A percentile compares a stretch with the other conserved stretches of the same genome.
These are phyloP conservation scores for Choreutis nemorana DNA, from an alignment of 2,888 invertebrate genomes.

Conservation along the genomic window DNA sequence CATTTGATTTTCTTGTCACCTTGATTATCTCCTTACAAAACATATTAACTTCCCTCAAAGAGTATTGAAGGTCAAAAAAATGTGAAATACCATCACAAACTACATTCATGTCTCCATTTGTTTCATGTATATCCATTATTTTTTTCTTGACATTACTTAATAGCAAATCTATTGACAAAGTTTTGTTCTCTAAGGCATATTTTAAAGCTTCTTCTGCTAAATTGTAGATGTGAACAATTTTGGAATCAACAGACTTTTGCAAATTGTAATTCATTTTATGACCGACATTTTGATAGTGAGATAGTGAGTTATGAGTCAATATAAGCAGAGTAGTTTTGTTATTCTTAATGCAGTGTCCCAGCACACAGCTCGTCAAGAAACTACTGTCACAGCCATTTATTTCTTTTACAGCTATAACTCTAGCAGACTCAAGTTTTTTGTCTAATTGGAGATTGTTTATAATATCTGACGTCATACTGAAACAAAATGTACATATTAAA, in stretches of 20 bases:
- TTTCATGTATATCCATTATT: conserved; percentile 39
- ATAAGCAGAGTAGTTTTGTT: conserved; percentile 69
- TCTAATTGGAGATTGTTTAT: conserved; percentile 72
- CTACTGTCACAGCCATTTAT: conserved; percentile 75
- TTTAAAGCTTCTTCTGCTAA: conserved; percentile 29
- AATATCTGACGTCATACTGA: conserved; percentile 70
- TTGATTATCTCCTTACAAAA: conserved; percentile 56
- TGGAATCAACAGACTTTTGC: conserved; percentile 43
- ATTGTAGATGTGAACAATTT: conserved; percentile 33
- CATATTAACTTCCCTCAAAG: conserved; percentile 51
- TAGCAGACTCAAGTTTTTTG: conserved; percentile 54
- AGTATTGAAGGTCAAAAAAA: conserved; percentile 70
- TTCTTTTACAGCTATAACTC: conserved; percentile 73
- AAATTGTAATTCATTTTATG: conserved; percentile 78
- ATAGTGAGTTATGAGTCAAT: conserved; percentile 73
- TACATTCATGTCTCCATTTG: conserved; percentile 54
- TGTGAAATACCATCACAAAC: conserved; percentile 79
- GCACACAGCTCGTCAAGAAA: conserved; percentile 73
- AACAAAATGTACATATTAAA: conserved; percentile 17
- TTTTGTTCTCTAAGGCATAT: conserved; percentile 22
- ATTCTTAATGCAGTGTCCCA: conserved; percentile 69
- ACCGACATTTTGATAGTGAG: conserved; percentile 78
- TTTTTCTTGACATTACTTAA: conserved; percentile 42
- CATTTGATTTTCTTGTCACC: conserved; percentile 28
- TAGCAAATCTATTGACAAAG: conserved; percentile 24